phyloP scores from a whole-genome alignment of 2,888 invertebrate genomes.

The Rhamphomyia laevipes region DNA sequence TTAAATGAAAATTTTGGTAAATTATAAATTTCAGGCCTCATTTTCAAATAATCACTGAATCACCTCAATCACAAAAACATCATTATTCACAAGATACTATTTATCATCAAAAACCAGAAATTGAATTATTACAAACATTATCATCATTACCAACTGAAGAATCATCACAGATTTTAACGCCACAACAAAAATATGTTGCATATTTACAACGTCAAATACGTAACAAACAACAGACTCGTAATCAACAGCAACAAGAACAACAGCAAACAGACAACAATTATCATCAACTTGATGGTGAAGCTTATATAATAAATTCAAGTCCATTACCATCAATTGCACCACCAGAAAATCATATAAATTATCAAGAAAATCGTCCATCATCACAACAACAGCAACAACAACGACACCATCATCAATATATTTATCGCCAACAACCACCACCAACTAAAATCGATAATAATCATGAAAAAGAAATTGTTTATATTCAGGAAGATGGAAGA shows the following conservation, averaged over 20 bases:
- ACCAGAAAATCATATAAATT: not conserved
- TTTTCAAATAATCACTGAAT: not conserved
- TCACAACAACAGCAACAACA: not conserved
- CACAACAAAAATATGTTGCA: slow-evolving; percentile 34
- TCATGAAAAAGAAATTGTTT: not conserved
- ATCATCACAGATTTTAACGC: slow-evolving; percentile 21
- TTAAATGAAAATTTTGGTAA: not conserved
- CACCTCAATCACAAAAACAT: not conserved
- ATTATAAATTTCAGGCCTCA: not conserved
- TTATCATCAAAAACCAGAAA: slow-evolving; percentile 11
- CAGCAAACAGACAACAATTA: not conserved
- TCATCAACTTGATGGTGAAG: not conserved
- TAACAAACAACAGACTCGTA: slow-evolving; percentile 14
- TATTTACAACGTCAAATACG: slow-evolving; percentile 33
- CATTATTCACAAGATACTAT: not conserved
- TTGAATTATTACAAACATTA: slow-evolving; percentile 5
- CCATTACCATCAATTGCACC: not conserved
- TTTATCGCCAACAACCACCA: not conserved
- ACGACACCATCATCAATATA: not conserved
- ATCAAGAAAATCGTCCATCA: not conserved
- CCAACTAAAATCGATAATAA: not conserved
- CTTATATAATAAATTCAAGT: not conserved
- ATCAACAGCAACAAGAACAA: slow-evolving; percentile 9
- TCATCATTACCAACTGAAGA: not conserved
- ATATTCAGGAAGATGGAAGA: not conserved